Conservation (phyloP, 1,140 invertebrate genomes). For the Druon quercuslanigerum region DNA sequence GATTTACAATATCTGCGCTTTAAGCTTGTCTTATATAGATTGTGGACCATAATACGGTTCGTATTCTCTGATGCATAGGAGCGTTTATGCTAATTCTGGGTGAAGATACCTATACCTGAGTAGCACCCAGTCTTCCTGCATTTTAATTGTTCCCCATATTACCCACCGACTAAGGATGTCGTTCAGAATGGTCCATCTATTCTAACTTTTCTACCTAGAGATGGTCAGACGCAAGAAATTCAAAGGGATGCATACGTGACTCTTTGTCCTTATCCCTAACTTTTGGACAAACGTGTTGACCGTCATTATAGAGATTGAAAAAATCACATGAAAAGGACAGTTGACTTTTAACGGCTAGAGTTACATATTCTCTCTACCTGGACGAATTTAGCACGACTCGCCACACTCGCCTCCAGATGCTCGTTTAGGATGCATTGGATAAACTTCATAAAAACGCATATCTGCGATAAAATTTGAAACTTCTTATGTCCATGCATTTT, state of each 20-base stretch:
- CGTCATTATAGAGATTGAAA: constrained; percentile 21
- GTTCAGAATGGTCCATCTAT: constrained; percentile 6
- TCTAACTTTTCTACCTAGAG: background rate
- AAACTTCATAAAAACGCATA: too few species aligned
- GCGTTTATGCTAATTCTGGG: constrained; percentile 13
- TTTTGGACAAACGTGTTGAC: constrained; percentile 29
- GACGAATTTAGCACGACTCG: background rate
- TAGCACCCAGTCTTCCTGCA: background rate
- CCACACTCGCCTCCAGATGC: background rate
- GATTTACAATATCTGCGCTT: too few species aligned
- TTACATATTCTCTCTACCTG: constrained; percentile 14
- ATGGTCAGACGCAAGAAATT: constrained; percentile 3
- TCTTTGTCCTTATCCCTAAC: constrained; percentile 29
- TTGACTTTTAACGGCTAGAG: constrained; percentile 19
- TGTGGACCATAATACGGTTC: background rate
- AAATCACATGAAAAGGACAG: constrained; percentile 9
- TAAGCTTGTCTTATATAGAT: too few species aligned
- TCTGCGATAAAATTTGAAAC: background rate
- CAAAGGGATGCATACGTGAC: background rate
- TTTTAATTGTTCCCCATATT: constrained; percentile 6
- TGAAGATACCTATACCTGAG: background rate
- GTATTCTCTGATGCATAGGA: background rate
- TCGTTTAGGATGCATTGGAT: background rate
- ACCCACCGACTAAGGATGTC: background rate
- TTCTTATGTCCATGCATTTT: too few species aligned